These are phyloP conservation scores for Cerceris ruficornis DNA, from an alignment of 2,888 invertebrate genomes.

Conservation along the genomic window DNA sequence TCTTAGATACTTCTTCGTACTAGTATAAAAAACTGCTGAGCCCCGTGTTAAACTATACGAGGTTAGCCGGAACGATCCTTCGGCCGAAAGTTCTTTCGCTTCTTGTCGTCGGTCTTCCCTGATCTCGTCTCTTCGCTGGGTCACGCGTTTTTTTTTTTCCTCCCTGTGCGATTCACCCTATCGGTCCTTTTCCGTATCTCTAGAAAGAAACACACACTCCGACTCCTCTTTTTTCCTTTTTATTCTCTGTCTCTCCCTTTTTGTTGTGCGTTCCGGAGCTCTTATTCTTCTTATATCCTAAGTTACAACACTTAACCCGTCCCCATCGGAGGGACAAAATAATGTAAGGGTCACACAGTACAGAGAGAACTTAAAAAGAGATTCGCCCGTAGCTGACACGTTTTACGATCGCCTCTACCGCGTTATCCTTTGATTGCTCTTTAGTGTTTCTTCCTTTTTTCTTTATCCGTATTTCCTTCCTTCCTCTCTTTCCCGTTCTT, in stretches of 20 bases:
- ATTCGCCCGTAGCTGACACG: constrained; percentile 62
- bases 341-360: constrained; percentile 79
- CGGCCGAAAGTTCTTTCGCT: constrained; percentile 22
- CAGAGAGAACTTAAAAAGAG: constrained; percentile 73
- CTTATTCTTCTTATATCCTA: constrained; percentile 77
- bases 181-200: too few species aligned
- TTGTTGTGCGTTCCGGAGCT: constrained; percentile 74
- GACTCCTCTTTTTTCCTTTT: constrained; percentile 45
- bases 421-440: constrained; percentile 21
- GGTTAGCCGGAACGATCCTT: constrained; percentile 29
- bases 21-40: constrained; percentile 67
- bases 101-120: not conserved
- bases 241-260: constrained; percentile 41
- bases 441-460: constrained; percentile 20
- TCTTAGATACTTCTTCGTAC: constrained; percentile 36
- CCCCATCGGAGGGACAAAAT: constrained; percentile 78
- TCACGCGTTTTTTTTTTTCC: constrained; percentile 34
- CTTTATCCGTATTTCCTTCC: constrained; percentile 10
- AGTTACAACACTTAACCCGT: constrained; percentile 81
- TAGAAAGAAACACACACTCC: constrained; percentile 3
- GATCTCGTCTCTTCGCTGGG: constrained; percentile 19
- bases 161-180: constrained; percentile 31
- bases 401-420: constrained; percentile 50
- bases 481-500: constrained; percentile 20
- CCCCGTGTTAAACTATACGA: constrained; percentile 42